Evolutionary conservation across 2,797 vertebrate genomes (phyloP).

Genomic region (Hoplostethus atlanticus): DNA sequence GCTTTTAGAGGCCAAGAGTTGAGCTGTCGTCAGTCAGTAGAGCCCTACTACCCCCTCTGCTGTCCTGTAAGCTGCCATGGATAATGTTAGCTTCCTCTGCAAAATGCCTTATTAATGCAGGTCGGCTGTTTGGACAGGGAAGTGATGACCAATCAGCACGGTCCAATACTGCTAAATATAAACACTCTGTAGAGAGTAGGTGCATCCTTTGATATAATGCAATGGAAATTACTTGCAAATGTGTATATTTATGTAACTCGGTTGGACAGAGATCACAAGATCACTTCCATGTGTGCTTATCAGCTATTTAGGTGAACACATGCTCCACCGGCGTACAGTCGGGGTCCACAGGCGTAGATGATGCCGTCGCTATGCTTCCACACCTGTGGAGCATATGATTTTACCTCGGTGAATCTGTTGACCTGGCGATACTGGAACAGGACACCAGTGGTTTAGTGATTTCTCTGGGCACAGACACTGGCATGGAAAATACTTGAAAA

Average conservation of each 20-base stretch:
- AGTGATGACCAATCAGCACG: neutral
- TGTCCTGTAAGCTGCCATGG: neutral
- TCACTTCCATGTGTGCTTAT: neutral
- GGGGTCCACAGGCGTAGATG: neutral
- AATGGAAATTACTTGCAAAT: neutral
- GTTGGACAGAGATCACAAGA: neutral
- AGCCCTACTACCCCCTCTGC: constrained; percentile 46
- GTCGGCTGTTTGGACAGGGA: neutral
- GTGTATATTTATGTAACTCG: neutral
- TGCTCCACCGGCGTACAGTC: neutral
- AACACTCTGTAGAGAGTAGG: neutral
- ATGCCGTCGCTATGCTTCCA: neutral
- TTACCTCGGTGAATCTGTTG: neutral
- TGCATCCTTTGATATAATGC: neutral
- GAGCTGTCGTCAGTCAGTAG: constrained; percentile 37
- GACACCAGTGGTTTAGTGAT: neutral
- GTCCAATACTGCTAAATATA: neutral
- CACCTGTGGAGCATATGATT: constrained; percentile 8
- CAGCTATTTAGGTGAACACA: neutral
- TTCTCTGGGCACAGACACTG: neutral
- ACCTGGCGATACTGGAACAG: neutral
- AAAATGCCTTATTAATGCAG: neutral
- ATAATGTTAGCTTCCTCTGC: neutral
- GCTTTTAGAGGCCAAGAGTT: constrained; percentile 35
- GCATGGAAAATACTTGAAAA: neutral